Evolutionary conservation across 2,888 invertebrate species (phyloP).

Genomic region (Hemithea aestivaria): DNA sequence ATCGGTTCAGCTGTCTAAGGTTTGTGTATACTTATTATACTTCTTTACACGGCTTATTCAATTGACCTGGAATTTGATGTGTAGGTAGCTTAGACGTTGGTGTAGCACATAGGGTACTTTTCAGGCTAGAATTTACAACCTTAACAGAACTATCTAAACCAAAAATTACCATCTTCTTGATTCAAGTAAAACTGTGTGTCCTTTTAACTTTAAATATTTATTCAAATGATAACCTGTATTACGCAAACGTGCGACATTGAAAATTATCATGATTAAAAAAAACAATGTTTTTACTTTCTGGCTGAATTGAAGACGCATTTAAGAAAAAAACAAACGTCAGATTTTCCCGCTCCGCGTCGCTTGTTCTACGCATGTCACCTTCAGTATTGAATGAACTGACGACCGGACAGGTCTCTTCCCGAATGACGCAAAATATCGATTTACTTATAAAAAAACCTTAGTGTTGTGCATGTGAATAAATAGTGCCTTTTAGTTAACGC

Average conservation of each 20-base stretch:
- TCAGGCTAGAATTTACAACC: too few species aligned
- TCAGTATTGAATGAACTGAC: slow-evolving; percentile 66
- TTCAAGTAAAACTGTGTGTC: too few species aligned
- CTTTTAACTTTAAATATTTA: too few species aligned
- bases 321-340: slow-evolving; percentile 57
- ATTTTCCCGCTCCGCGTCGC: slow-evolving; percentile 57
- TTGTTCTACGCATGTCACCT: slow-evolving; percentile 62
- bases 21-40: too few species aligned
- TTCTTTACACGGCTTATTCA: too few species aligned
- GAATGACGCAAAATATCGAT: slow-evolving; percentile 65
- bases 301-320: slow-evolving; percentile 22
- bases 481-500: slow-evolving; percentile 18
- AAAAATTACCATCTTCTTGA: too few species aligned
- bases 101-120: too few species aligned
- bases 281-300: slow-evolving; percentile 26
- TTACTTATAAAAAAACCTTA: slow-evolving; percentile 47
- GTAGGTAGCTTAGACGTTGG: too few species aligned
- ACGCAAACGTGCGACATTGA: not conserved
- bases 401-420: slow-evolving; percentile 36
- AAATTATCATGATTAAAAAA: slow-evolving; percentile 6
- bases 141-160: too few species aligned
- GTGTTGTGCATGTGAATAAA: slow-evolving; percentile 52
- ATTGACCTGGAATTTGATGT: too few species aligned
- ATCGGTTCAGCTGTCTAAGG: too few species aligned
- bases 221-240: too few species aligned